These are phyloP conservation scores for Listrodromus nycthemerus DNA, from an alignment of 2,888 invertebrate genomes.

Conservation along the genomic window DNA sequence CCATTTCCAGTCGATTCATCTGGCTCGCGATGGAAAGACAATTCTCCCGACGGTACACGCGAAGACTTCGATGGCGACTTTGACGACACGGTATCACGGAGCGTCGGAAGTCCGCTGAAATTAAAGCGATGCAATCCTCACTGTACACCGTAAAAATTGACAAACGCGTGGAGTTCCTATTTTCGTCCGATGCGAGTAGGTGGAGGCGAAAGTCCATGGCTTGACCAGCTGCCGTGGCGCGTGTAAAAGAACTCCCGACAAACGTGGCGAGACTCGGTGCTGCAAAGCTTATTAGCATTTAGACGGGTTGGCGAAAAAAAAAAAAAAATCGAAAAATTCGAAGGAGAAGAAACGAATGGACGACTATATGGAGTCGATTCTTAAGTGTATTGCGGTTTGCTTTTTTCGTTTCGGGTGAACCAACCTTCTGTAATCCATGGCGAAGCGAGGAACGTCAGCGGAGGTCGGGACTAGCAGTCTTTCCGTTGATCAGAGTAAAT, in stretches of 20 bases:
- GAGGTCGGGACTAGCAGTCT: too few relatives aligned
- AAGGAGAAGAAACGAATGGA: slow-evolving; percentile 42
- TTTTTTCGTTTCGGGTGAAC: background rate
- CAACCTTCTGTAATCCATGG: too few relatives aligned
- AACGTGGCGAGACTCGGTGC: slow-evolving; percentile 4
- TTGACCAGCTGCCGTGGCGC: slow-evolving; percentile 26
- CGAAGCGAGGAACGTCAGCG: too few relatives aligned
- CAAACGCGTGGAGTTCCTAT: slow-evolving; percentile 40
- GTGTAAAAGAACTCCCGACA: slow-evolving; percentile 28
- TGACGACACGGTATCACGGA: slow-evolving; percentile 40
- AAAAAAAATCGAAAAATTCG: background rate
- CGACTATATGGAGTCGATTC: slow-evolving; percentile 8
- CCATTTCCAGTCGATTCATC: slow-evolving; percentile 38
- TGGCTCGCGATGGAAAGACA: slow-evolving; percentile 51
- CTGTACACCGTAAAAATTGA: slow-evolving; percentile 65
- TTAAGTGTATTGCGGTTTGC: slow-evolving; percentile 2
- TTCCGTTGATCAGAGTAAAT: too few relatives aligned
- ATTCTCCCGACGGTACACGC: slow-evolving; percentile 57
- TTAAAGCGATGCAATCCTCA: slow-evolving; percentile 65
- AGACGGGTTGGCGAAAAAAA: slow-evolving; percentile 69
- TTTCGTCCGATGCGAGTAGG: slow-evolving; percentile 4
- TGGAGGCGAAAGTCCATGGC: background rate
- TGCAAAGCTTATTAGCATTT: slow-evolving; percentile 72
- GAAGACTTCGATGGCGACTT: slow-evolving; percentile 66
- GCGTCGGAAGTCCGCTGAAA: slow-evolving; percentile 54